phyloP scores from a whole-genome alignment of 2,888 invertebrate genomes.

The Exocentrus adspersus region DNA sequence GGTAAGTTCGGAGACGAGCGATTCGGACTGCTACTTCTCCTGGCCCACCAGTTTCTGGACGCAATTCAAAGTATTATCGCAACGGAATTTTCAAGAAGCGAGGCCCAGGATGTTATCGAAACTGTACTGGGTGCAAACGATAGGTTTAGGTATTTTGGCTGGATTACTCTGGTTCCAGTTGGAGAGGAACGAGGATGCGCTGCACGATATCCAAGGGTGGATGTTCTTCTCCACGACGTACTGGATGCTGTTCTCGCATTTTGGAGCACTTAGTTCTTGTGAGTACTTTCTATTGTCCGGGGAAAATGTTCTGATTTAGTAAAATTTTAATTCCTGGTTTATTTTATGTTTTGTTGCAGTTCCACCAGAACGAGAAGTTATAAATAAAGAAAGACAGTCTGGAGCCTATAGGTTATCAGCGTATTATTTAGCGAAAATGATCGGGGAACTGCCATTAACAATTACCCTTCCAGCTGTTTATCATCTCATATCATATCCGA shows the following conservation, averaged over 20 bases:
- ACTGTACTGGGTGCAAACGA: conserved; percentile 80
- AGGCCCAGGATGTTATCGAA: conserved; percentile 80
- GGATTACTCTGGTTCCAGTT: conserved; percentile 83
- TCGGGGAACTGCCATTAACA: conserved; percentile 80
- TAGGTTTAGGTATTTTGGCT: conserved; percentile 76
- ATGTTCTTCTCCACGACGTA: conserved; percentile 86
- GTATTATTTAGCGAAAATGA: conserved; percentile 84
- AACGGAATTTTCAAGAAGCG: conserved; percentile 80
- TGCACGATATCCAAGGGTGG: conserved; percentile 84
- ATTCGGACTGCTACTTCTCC: conserved; percentile 71
- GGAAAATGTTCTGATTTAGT: conserved; percentile 6
- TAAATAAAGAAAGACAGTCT: conserved; percentile 81
- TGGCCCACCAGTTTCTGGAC: conserved; percentile 83
- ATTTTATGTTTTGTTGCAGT: conserved; percentile 65
- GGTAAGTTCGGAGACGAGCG: conserved; percentile 70
- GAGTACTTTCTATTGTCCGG: too few species aligned
- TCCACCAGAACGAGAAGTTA: conserved; percentile 81
- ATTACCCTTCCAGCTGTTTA: conserved; percentile 80
- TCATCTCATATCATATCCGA: conserved; percentile 80
- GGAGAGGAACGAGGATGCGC: conserved; percentile 77
- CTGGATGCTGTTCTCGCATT: conserved; percentile 84
- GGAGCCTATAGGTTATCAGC: conserved; percentile 83
- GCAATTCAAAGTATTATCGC: conserved; percentile 79
- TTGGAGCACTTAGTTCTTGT: conserved; percentile 83
- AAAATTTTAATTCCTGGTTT: too few species aligned